These are phyloP conservation scores for Balanococcus diminutus DNA, from an alignment of 2,888 invertebrate genomes.

Conservation along the genomic window DNA sequence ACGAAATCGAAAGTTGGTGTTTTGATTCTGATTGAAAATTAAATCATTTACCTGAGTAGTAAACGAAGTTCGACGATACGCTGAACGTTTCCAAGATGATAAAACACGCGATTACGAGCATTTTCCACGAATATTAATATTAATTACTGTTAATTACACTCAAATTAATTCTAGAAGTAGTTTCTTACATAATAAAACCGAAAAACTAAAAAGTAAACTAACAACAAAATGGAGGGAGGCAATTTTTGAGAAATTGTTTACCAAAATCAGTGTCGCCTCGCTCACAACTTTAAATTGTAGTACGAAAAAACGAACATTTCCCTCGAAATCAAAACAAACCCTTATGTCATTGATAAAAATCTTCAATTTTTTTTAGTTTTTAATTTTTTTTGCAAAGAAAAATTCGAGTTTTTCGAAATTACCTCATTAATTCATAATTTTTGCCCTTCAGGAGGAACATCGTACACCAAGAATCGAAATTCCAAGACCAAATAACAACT, in stretches of 20 bases:
- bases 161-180: no score
- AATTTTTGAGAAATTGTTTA: not conserved
- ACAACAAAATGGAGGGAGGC: not conserved
- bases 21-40: no score
- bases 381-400: not conserved
- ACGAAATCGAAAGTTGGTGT: no score
- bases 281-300: not conserved
- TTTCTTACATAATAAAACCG: not conserved
- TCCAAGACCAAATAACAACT: slow-evolving; percentile 68
- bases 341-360: no score
- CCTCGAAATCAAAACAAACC: no score
- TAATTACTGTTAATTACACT: no score
- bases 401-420: no score
- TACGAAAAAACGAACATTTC: not conserved
- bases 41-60: no score
- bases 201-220: not conserved
- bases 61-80: no score
- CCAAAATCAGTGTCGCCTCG: not conserved
- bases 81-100: no score
- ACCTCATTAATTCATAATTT: not conserved
- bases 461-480: slow-evolving; percentile 63
- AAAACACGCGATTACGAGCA: no score
- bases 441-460: slow-evolving; percentile 43
- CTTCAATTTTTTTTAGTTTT: not conserved
- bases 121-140: no score